Evolutionary conservation across 2,113 vertebrate genomes (phyloP).

Genomic region (Pelobates fuscus): DNA sequence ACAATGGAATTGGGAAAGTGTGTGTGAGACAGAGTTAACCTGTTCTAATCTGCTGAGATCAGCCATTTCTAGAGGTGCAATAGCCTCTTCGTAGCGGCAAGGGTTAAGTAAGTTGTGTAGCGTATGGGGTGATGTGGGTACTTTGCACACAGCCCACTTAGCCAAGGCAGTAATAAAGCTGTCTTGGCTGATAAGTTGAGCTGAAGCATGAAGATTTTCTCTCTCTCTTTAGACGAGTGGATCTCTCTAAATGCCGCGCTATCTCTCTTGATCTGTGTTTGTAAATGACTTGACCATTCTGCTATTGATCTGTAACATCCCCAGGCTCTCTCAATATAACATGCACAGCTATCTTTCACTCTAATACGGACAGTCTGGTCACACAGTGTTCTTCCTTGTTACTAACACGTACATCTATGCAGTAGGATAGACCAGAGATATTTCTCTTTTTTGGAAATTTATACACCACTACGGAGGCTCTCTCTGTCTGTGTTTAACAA

Average conservation of each 20-base stretch:
- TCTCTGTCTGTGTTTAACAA: too few relatives aligned
- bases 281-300: slow-evolving; percentile 41
- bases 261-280: slow-evolving; percentile 47
- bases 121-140: neutral
- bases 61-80: too few relatives aligned
- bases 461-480: neutral
- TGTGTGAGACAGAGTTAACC: too few relatives aligned
- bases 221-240: slow-evolving; percentile 10
- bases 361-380: neutral
- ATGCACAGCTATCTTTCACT: neutral
- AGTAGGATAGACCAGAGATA: neutral
- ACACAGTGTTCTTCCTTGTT: neutral
- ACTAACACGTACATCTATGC: neutral
- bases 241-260: slow-evolving; percentile 21
- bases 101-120: neutral
- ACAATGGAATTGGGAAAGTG: neutral
- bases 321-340: slow-evolving; percentile 7
- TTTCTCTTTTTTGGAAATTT: neutral
- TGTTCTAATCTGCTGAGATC: too few relatives aligned
- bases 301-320: slow-evolving; percentile 36
- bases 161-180: slow-evolving; percentile 28
- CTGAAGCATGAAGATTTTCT: slow-evolving; percentile 17
- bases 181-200: slow-evolving; percentile 24
- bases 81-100: neutral
- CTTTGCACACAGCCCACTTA: slow-evolving; percentile 20